Base-by-base conservation (phyloP, 1,140 invertebrate genomes). In the Reticulitermes speratus region DNA sequence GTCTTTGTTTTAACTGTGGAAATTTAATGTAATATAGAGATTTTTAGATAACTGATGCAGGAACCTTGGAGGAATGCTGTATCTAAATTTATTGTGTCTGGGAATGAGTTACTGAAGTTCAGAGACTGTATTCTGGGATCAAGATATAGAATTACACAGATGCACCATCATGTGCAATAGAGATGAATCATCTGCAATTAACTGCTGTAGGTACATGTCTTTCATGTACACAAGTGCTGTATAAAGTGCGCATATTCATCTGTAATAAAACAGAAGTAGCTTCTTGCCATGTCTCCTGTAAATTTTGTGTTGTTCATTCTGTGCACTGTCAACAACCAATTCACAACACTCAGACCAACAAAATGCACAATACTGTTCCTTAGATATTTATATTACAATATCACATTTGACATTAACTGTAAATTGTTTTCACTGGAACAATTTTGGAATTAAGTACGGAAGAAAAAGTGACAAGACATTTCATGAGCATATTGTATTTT, bases 211-310 rank as follows among this genome's bases (percentile, higher is more conserved):
- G n/a, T 75, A 14, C 65, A 75, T 30, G 65, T 75, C 65, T 1
- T 75, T 30, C n/a, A 25, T 75, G 3, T 75, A 75, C 65, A 75
- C n/a, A 75, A 30, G 14, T n/a, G 25, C 65, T 30, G 25, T 75
- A 75, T 25, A 5, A n/a, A 75, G 25, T 30, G 59, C 14, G 30
- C 2, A 59, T 59, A 59, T 59, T 59, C 14, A 25, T 75, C 65
- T 75, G n/a, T 75, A 75, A 75, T 75, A 75, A 75, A 75, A 75
- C 65, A 30, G n/a, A 14, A 75, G 11, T 75, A 75, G 65, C n/a
- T 75, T 75, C 30, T 23, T 65, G 59, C 7, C 65, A 75, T 30
- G n/a, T 52, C 52, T 52, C 9, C 16, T 52, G 52, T 52, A 52
- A 52, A 52, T 16, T 45, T 45, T 52, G 52, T 38, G 38, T 38